Evolutionary conservation across 2,888 invertebrate species (phyloP), one percentile per base, ranked within the genome.

Genomic region (Polia nebulosa): DNA sequence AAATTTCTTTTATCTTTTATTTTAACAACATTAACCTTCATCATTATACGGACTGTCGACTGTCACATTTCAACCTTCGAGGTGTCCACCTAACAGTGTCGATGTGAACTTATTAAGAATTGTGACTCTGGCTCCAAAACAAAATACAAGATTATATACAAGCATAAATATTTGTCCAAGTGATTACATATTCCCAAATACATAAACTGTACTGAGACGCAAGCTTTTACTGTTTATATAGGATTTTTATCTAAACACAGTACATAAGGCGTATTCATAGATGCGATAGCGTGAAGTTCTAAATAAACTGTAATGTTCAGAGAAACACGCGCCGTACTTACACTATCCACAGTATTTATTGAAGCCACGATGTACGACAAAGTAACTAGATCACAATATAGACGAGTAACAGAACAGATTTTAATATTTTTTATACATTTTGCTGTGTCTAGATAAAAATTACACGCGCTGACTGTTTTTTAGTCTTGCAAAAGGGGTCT

Each of bases 101-200:
- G 71, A 89, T 84, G 88, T 87, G 90, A 91, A 92, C 91, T 93
- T 91, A 92, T 86, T 88, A 91, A 93, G 89, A 92, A 89, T 87
- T 87, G 79, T 89, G 86, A 85, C 78, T 82, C 80, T 84, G 76
- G 78, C 76, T 67, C 62, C 72, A 73, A 78, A 80, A 80, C 67
- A 83, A 79, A 74, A 83, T 80, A 87, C 76, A 66, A 78, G 29
- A 57, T 36, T 44, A 76, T 64, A 64, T 25, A 49, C 39, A 52
- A 32, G 58, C 57, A 61, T 62, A 76, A 57, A 68, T 72, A 51
- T 58, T 65, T 61, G 63, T 70, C 67, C 68, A 80, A 77, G 73
- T 62, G 47, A 77, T 80, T 69, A 72, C 72, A 67, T 72, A 59
- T 45, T 65, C 58, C 74, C 63, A 63, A 81, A 83, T 85, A 84